Conservation (phyloP, 2,113 vertebrate species). For the Galeopterus variegatus region DNA sequence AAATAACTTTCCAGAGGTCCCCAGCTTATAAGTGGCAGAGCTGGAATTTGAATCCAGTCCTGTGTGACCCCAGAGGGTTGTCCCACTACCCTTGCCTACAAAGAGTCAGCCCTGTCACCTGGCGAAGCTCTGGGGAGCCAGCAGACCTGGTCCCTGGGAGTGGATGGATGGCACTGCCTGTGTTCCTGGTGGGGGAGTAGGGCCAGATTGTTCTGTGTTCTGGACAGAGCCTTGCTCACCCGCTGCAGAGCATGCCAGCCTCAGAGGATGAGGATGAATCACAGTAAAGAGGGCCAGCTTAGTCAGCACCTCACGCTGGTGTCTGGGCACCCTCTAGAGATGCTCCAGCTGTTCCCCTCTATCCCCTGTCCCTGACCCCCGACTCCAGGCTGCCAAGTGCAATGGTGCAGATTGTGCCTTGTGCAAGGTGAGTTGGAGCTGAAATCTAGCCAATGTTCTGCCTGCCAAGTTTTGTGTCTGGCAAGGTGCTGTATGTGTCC, state of each 20-base stretch:
- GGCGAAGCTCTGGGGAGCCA: neutral
- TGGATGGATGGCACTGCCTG: neutral
- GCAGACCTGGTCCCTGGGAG: conserved; percentile 12
- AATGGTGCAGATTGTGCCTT: neutral
- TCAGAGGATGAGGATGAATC: conserved; percentile 60
- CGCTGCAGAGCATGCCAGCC: neutral
- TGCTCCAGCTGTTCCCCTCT: neutral
- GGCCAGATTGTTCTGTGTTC: conserved; percentile 19
- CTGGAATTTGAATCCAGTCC: neutral
- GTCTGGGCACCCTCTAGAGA: neutral
- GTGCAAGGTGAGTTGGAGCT: conserved; percentile 23
- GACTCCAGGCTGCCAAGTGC: neutral
- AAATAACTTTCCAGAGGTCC: conserved; percentile 27
- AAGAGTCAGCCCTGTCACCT: neutral
- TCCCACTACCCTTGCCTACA: neutral
- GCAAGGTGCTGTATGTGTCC: neutral
- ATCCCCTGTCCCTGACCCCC: neutral
- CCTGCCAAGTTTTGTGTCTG: neutral
- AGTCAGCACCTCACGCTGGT: conserved; percentile 39
- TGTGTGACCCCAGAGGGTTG: neutral
- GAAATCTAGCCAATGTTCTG: neutral
- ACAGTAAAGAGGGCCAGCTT: neutral
- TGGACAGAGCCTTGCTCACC: accelerated
- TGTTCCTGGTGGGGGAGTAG: neutral
- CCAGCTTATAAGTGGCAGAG: neutral